Evolutionary conservation across 1,140 invertebrate genomes (phyloP).

Genomic region (Megathymus violae): DNA sequence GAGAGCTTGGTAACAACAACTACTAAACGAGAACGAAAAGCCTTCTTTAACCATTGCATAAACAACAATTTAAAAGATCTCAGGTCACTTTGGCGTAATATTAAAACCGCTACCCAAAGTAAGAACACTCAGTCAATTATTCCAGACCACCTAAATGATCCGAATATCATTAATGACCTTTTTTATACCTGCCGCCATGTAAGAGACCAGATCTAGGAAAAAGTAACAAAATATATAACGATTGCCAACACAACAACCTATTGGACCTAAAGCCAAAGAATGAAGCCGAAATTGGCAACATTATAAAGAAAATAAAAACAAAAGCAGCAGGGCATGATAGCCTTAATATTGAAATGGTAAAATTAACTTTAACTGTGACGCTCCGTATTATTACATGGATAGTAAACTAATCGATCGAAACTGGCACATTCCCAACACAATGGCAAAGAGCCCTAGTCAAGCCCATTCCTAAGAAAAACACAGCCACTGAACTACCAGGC

Average conservation of each 20-base stretch:
- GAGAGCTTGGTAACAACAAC: conserved; percentile 11
- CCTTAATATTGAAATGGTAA: conserved; percentile 12
- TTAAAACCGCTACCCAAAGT: conserved; percentile 12
- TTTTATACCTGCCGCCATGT: conserved; percentile 18
- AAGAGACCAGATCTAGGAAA: no score
- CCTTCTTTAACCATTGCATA: no score
- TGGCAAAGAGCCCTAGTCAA: conserved; percentile 4
- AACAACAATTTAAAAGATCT: conserved; percentile 36
- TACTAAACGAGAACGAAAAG: conserved; percentile 25
- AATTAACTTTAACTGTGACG: not conserved
- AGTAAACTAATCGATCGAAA: conserved; percentile 16
- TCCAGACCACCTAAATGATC: conserved; percentile 25
- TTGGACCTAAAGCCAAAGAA: not conserved
- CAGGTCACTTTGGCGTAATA: conserved; percentile 34
- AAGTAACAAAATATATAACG: no score
- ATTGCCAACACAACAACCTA: not conserved
- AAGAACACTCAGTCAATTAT: not conserved
- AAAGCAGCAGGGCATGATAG: conserved; percentile 13
- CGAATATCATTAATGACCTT: conserved; percentile 31
- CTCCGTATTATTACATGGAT: conserved; percentile 8
- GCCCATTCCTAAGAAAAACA: not conserved
- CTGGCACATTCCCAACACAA: not conserved
- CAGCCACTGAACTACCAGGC: not conserved
- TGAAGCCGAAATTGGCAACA: conserved; percentile 6
- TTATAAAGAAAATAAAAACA: conserved; percentile 16